Percentiles rank a stretch among this genome's conserved stretches.
These are phyloP conservation scores for Xiphophorus maculatus DNA, from an alignment of 2,113 vertebrate genomes.

Conservation along the genomic window DNA sequence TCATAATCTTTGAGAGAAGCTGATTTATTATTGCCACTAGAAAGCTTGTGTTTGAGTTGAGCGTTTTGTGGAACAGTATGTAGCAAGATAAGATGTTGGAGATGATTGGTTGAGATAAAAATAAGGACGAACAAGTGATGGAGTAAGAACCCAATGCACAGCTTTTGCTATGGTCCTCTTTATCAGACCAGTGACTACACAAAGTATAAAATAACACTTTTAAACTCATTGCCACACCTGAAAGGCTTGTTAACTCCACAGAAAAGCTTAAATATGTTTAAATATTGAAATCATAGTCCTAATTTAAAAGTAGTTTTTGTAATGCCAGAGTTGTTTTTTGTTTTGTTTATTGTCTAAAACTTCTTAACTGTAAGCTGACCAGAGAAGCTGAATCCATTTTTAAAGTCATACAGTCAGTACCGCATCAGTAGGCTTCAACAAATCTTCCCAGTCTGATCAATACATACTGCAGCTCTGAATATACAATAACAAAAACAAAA, in stretches of 20 bases:
- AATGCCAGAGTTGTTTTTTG: background rate
- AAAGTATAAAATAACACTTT: conserved; percentile 58
- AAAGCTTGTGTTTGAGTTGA: background rate
- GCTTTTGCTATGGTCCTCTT: background rate
- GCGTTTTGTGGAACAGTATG: background rate
- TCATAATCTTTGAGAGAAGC: background rate
- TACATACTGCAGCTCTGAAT: conserved; percentile 58
- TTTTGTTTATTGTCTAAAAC: background rate
- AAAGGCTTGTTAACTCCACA: background rate
- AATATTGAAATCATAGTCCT: background rate
- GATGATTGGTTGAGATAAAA: background rate
- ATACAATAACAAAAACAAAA: conserved; percentile 65
- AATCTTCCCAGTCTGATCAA: conserved; percentile 53
- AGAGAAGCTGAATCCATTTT: conserved; percentile 32
- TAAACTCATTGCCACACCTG: no score
- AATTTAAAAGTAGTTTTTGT: background rate
- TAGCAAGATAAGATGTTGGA: background rate
- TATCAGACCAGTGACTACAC: conserved; percentile 36
- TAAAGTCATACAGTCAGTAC: conserved; percentile 29
- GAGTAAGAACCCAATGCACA: background rate
- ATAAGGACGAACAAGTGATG: background rate
- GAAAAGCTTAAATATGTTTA: background rate
- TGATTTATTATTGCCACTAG: background rate
- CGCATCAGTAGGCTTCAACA: conserved; percentile 12
- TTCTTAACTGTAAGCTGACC: conserved; percentile 26